Conservation (phyloP, 2,888 invertebrate species). For the Lamellibrachia columna region DNA sequence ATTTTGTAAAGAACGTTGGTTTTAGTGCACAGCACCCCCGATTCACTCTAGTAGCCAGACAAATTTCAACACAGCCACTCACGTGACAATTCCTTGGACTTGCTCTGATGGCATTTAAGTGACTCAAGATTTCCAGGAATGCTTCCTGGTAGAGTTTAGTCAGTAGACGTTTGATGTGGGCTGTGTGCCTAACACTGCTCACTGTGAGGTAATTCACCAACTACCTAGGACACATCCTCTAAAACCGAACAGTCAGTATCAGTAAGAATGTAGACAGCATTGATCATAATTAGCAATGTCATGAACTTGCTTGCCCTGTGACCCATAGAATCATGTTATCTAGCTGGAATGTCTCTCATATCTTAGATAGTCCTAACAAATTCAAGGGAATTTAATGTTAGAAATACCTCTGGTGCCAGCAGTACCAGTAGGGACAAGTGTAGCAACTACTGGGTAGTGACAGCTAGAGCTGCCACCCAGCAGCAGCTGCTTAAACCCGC, state of each 20-base stretch:
- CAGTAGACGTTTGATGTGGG: background rate
- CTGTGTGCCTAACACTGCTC: background rate
- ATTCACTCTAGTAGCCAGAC: background rate
- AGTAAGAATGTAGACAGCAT: background rate
- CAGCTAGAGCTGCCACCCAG: background rate
- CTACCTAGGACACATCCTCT: background rate
- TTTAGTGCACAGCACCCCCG: background rate
- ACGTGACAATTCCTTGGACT: background rate
- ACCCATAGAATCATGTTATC: background rate
- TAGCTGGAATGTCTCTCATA: background rate
- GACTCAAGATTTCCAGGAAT: background rate
- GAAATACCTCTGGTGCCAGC: background rate
- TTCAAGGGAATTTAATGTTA: conserved; percentile 6
- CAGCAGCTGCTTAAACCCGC: background rate
- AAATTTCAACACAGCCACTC: background rate
- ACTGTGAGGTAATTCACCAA: background rate
- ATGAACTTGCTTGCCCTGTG: background rate
- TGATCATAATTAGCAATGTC: conserved; percentile 7
- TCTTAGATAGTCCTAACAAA: background rate
- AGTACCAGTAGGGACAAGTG: background rate
- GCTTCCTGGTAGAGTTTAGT: background rate
- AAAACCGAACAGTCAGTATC: background rate
- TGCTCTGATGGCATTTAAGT: background rate
- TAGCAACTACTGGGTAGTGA: background rate
- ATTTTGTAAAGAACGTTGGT: too few relatives aligned